These are phyloP conservation scores for Apolygus lucorum DNA, from an alignment of 1,140 invertebrate genomes.

Conservation along the genomic window DNA sequence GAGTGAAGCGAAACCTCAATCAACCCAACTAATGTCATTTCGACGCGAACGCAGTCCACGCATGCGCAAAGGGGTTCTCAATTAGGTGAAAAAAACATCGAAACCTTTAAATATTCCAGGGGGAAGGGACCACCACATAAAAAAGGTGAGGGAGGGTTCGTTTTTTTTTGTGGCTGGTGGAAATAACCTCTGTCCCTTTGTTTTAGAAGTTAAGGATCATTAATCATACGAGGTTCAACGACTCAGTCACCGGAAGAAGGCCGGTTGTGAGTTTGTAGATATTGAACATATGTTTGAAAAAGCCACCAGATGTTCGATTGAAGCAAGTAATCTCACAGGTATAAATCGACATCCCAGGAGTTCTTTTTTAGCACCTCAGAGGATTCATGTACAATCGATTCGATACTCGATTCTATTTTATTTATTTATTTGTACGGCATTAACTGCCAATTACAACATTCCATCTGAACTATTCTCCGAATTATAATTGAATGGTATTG, in stretches of 20 bases:
- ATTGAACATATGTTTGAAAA: background rate
- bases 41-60: background rate
- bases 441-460: too few species aligned
- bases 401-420: too few species aligned
- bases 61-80: background rate
- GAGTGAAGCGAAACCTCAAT: background rate
- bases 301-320: background rate
- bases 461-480: too few species aligned
- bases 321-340: background rate
- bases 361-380: background rate
- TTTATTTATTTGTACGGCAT: too few species aligned
- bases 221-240: slow-evolving; percentile 11
- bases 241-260: background rate
- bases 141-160: background rate
- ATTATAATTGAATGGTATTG: too few species aligned
- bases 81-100: background rate
- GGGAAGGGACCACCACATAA: background rate
- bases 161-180: slow-evolving; percentile 2
- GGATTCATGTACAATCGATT: background rate
- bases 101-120: background rate
- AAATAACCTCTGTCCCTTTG: slow-evolving; percentile 8
- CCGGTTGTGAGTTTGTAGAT: background rate
- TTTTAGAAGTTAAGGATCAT: background rate
- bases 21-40: too few species aligned
- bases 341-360: background rate